A percentile compares a stretch with the other conserved stretches of the same genome.
These are phyloP conservation scores for Drosophila fuyamai DNA, from an alignment of 1,140 invertebrate species.

Conservation along the genomic window DNA sequence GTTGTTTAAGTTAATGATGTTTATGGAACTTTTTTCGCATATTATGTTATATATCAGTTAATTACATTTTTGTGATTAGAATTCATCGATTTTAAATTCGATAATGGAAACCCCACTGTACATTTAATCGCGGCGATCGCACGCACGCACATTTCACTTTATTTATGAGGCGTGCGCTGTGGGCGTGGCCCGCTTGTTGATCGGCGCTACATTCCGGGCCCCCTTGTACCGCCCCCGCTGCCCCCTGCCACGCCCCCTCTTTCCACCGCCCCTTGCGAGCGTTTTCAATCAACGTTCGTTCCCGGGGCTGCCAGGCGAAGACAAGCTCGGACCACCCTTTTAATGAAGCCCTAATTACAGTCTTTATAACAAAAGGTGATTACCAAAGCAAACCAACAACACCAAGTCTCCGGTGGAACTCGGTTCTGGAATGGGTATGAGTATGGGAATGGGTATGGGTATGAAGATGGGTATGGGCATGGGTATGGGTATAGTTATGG, in stretches of 20 bases:
- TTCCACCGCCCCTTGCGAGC: neutral
- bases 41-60: no score
- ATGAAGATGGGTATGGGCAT: neutral
- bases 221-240: conserved; percentile 4
- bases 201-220: conserved; percentile 71
- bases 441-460: neutral
- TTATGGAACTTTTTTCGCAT: no score
- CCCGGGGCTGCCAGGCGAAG: conserved; percentile 69
- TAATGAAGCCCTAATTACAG: conserved; percentile 83
- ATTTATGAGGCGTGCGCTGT: conserved; percentile 81
- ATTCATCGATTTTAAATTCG: neutral
- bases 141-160: conserved; percentile 77
- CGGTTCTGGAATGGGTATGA: neutral
- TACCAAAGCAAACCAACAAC: conserved; percentile 81
- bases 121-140: conserved; percentile 33
- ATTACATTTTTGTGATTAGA: no score
- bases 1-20: no score
- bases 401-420: conserved; percentile 25
- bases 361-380: conserved; percentile 83
- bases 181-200: conserved; percentile 76
- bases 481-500: neutral
- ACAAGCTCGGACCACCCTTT: conserved; percentile 80
- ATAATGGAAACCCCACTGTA: conserved; percentile 44
- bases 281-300: conserved; percentile 79
- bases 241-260: neutral